Evolutionary conservation across 2,888 invertebrate genomes (phyloP), one percentile per base, ranked within the genome.

Genomic region (Microctonus brassicae): DNA sequence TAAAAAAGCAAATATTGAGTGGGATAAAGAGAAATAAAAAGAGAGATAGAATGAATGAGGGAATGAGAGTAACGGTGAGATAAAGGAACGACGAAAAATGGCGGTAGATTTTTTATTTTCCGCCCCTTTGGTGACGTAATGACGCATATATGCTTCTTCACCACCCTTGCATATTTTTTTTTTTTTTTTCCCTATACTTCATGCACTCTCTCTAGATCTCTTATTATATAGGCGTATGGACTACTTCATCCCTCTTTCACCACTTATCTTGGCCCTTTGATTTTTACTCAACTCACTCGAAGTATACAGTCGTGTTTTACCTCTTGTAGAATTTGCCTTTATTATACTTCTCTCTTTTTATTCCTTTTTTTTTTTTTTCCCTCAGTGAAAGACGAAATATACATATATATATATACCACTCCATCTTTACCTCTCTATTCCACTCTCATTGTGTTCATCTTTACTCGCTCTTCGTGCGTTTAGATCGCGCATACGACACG

Each of bases 61-160:
- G 20, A 52, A 17, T 5, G 6, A 17, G 20, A 66, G 60, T 62
- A 47, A 71, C 67, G 24, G 61, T 61, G 52, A 67, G 53, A 71
- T 71, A 42, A 67, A 55, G 53, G 53, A 34, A 60, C 47, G 10
- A 55, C 29, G 55, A 57, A 52, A 39, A 72, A 67, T 72, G 22
- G 55, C 42, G 39, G 61, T 39, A 67, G 62, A 67, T 72, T 72
- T 67, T 72, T 72, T 71, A 65, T 65, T 68, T 68, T 63, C 53
- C 63, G 62, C 67, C 39, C 67, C 63, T 72, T 72, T 72, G 67
- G 63, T 68, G 67, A 68, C 63, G 72, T 68, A 72, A 72, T 67
- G 72, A 72, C 57, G 67, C 72, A 57, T 72, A 66, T 55, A 34
- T 20, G 57, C 61, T 60, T 57, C 29, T 36, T 9, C 62, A 29